phyloP scores from a whole-genome alignment of 2,888 invertebrate genomes.

The Drosophila suboccidentalis region DNA sequence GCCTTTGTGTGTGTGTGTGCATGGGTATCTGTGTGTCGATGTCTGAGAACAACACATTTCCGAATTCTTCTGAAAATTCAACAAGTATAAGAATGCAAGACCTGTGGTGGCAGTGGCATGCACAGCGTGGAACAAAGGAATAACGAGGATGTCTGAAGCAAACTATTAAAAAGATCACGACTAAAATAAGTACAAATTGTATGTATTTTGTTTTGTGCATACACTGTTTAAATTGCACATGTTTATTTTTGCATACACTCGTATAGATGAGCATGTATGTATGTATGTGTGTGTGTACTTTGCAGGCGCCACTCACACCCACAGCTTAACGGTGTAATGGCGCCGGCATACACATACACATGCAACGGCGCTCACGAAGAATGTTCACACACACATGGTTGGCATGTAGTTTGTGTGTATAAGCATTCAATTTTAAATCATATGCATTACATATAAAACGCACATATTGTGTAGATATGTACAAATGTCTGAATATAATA shows the following conservation, averaged over 20 bases:
- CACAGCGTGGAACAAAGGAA: conserved; percentile 37
- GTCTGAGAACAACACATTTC: conserved; percentile 57
- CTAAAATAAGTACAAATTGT: conserved; percentile 18
- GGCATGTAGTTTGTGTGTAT: conserved; percentile 10
- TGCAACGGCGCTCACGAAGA: conserved; percentile 9
- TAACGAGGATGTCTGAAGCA: conserved; percentile 32
- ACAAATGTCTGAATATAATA: not conserved
- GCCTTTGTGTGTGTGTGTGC: not conserved
- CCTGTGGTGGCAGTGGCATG: conserved; percentile 28
- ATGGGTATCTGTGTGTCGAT: conserved; percentile 15
- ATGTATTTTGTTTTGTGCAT: conserved; percentile 11
- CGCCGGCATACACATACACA: conserved; percentile 44
- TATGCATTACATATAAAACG: conserved; percentile 2
- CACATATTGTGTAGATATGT: not conserved
- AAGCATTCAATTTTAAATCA: conserved; percentile 16
- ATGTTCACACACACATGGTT: conserved; percentile 5
- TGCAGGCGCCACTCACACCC: conserved; percentile 54
- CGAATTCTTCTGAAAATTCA: conserved; percentile 63
- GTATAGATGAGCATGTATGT: conserved; percentile 12
- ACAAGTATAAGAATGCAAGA: conserved; percentile 52
- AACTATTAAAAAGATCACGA: conserved; percentile 23
- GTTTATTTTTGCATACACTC: conserved; percentile 14
- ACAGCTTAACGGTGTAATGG: conserved; percentile 43
- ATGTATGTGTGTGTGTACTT: conserved; percentile 15
- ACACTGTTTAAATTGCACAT: conserved; percentile 23